Conservation (phyloP, 30 jellyfish, hydroid and myxozoan genomes). For the Chrysaora quinquecirrha region DNA sequence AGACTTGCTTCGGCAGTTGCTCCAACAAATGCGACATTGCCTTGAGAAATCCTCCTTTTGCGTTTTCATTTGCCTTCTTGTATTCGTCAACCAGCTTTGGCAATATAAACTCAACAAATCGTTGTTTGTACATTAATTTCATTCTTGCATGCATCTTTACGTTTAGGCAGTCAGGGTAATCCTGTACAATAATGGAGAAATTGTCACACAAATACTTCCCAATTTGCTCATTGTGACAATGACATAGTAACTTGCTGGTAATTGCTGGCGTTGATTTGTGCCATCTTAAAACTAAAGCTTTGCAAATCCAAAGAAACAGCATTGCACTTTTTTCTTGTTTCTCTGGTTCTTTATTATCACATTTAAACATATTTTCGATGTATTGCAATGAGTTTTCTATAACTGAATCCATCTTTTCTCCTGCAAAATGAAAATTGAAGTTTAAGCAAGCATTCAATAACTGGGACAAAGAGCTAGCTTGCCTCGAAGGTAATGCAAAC, state of each 20-base stretch:
- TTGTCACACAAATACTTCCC: conserved; percentile 55
- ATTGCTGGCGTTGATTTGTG: conserved; percentile 45
- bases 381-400: neutral
- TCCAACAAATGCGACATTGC: conserved; percentile 81
- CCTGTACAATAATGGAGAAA: conserved; percentile 47
- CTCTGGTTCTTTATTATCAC: neutral
- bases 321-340: conserved; percentile 3
- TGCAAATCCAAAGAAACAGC: conserved; percentile 72
- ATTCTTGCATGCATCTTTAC: conserved; percentile 45
- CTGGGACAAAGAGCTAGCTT: too few relatives aligned
- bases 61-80: conserved; percentile 43
- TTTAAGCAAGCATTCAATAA: too few relatives aligned
- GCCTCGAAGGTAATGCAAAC: too few relatives aligned
- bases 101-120: conserved; percentile 72
- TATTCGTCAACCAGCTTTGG: conserved; percentile 72
- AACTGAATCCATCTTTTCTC: conserved; percentile 2
- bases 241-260: conserved; percentile 21
- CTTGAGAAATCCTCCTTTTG: conserved; percentile 55
- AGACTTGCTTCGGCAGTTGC: conserved; percentile 68
- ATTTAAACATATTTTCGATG: neutral
- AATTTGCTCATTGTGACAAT: conserved; percentile 30
- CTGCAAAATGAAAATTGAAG: too few relatives aligned
- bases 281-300: conserved; percentile 82
- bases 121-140: conserved; percentile 78
- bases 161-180: conserved; percentile 48